Conservation (phyloP, 2,113 vertebrate species). For the Panthera uncia region DNA sequence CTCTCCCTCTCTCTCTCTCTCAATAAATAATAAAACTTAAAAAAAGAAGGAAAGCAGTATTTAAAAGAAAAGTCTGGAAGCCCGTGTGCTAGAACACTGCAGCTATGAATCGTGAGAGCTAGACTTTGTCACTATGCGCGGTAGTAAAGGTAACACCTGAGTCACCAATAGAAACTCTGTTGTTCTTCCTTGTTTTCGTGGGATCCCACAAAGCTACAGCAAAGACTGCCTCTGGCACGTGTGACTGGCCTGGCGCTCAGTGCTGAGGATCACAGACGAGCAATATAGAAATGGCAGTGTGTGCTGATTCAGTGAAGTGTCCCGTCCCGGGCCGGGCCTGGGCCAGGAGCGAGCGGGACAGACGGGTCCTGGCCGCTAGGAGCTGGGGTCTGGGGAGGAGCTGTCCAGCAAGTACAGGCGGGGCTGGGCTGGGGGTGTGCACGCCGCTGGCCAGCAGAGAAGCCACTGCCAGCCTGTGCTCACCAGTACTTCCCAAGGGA, state of each 20-base stretch:
- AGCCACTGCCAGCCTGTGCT: fast-evolving
- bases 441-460: fast-evolving
- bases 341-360: neutral
- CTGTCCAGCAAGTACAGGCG: no score
- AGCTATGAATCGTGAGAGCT: neutral
- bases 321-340: no score
- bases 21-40: no score
- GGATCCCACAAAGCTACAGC: neutral
- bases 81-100: neutral
- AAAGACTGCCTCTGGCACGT: fast-evolving
- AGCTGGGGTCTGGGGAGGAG: neutral
- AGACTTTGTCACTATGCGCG: fast-evolving
- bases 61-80: neutral
- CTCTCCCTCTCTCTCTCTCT: no score
- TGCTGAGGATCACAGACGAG: neutral
- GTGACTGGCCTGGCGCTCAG: fast-evolving
- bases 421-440: fast-evolving
- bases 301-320: neutral
- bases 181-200: fast-evolving
- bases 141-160: neutral
- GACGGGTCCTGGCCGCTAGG: neutral
- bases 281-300: neutral
- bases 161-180: neutral
- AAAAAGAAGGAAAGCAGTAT: neutral
- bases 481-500: neutral